phyloP scores from a whole-genome alignment of 1,140 invertebrate species.

The Whitmania pigra region DNA sequence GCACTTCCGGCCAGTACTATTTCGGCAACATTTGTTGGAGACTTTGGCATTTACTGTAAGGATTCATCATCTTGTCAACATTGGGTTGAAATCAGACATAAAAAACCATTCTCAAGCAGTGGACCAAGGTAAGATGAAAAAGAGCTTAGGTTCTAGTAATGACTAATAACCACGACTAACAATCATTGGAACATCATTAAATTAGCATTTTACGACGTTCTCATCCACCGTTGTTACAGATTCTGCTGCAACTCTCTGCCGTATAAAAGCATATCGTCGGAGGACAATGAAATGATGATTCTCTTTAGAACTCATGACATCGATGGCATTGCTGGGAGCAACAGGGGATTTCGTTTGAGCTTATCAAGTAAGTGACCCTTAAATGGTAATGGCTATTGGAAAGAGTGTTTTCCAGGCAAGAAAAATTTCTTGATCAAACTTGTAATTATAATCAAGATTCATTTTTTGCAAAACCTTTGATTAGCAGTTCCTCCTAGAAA shows the following conservation, averaged over 20 bases:
- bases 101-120: neutral
- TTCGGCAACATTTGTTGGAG: neutral
- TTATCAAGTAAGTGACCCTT: too few relatives aligned
- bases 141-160: neutral
- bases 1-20: neutral
- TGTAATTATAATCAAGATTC: too few relatives aligned
- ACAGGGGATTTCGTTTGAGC: neutral
- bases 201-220: neutral
- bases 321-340: neutral
- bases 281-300: neutral
- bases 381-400: too few relatives aligned
- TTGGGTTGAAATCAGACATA: constrained; percentile 1
- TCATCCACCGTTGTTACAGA: neutral
- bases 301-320: neutral
- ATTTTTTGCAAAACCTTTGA: too few relatives aligned
- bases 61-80: neutral
- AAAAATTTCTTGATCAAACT: too few relatives aligned
- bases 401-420: too few relatives aligned
- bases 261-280: neutral
- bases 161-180: neutral
- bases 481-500: too few relatives aligned
- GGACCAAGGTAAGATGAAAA: neutral
- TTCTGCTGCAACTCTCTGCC: neutral
- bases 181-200: neutral
- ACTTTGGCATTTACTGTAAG: neutral